A percentile compares a stretch with the other conserved stretches of the same genome.
Conservation (phyloP, 2,888 invertebrate species). For the Mycalesis mineus region DNA sequence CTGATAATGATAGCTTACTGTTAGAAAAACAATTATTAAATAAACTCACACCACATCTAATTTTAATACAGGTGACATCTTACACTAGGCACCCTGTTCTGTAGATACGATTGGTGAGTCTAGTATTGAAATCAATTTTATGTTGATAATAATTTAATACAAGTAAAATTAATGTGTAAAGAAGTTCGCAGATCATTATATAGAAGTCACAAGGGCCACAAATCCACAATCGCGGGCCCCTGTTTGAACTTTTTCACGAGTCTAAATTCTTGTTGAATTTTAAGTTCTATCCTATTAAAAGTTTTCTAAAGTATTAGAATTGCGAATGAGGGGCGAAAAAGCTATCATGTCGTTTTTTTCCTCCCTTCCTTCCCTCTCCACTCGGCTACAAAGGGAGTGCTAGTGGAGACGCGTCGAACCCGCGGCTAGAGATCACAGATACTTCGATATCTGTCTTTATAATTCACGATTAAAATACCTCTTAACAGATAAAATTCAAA, state of each 20-base stretch:
- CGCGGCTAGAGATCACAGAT: conserved; percentile 49
- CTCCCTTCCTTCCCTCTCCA: conserved; percentile 45
- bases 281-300: conserved; percentile 77
- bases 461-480: conserved; percentile 52
- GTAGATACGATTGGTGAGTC: no score
- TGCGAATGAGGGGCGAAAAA: conserved; percentile 73
- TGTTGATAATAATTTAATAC: no score
- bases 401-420: conserved; percentile 35
- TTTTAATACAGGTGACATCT: no score
- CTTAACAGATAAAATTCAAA: conserved; percentile 42
- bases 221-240: conserved; percentile 42
- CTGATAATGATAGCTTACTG: no score
- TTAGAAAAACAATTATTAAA: no score
- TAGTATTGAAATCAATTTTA: no score
- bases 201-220: conserved; percentile 41
- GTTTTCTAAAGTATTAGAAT: conserved; percentile 75
- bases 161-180: conserved; percentile 18
- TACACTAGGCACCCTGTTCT: no score
- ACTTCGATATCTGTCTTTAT: conserved; percentile 53
- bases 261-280: conserved; percentile 69
- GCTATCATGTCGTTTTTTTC: conserved; percentile 69
- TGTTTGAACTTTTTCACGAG: conserved; percentile 56
- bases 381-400: conserved; percentile 39
- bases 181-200: conserved; percentile 36
- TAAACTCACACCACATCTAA: no score